phyloP scores from a whole-genome alignment of 2,113 vertebrate genomes.

The Neodontobutis hainanensis region DNA sequence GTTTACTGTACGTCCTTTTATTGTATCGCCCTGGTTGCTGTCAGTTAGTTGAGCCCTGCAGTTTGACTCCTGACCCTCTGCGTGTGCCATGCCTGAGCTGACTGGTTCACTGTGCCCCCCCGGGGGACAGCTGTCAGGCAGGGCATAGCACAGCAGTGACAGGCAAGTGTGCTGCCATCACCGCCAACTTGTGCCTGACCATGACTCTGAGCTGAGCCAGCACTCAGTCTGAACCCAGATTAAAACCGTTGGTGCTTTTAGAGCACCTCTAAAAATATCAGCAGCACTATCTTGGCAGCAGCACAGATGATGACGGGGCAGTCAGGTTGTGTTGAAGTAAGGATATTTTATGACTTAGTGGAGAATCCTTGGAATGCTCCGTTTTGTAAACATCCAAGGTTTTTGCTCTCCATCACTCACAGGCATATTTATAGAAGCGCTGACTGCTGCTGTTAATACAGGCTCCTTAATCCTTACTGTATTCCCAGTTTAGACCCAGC shows the following conservation, averaged over 20 bases:
- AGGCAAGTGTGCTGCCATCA: constrained; percentile 21
- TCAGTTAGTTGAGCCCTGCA: constrained; percentile 5
- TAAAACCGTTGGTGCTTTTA: constrained; percentile 27
- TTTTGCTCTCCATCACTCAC: constrained; percentile 7
- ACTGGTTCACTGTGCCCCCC: constrained; percentile 19
- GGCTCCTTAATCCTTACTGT: constrained; percentile 51
- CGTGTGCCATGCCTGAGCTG: constrained; percentile 12
- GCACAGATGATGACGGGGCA: not conserved
- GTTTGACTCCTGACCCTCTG: constrained; percentile 17
- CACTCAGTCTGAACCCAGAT: constrained; percentile 3
- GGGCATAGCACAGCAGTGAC: constrained; percentile 36
- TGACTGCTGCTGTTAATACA: constrained; percentile 24
- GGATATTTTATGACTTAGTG: not conserved
- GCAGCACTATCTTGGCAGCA: not conserved
- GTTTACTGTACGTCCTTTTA: not conserved
- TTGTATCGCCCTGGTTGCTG: constrained; percentile 3
- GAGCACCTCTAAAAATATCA: not conserved
- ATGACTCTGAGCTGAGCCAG: constrained; percentile 29
- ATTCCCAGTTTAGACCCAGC: constrained; percentile 45
- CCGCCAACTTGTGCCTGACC: constrained; percentile 6
- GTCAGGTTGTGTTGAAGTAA: not conserved
- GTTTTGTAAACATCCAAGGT: constrained; percentile 27
- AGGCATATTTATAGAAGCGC: constrained; percentile 32
- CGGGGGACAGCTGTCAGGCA: constrained; percentile 30
- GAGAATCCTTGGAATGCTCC: constrained; percentile 6